These are phyloP conservation scores for Aurelia sp. DNA, from an alignment of 30 jellyfish, hydroid and myxozoan species.

Conservation along the genomic window DNA sequence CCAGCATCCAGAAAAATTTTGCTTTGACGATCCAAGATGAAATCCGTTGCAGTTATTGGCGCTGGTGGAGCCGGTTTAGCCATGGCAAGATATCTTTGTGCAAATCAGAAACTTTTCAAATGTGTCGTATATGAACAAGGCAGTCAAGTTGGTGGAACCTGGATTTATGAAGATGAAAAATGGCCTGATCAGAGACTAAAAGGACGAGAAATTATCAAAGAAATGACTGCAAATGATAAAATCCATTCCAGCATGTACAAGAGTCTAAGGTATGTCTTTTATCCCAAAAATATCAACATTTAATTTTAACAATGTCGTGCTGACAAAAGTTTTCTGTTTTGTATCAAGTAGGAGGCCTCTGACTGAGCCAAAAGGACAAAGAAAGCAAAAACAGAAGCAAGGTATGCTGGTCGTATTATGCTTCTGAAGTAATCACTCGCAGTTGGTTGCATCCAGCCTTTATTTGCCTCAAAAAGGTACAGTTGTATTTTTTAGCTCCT, in stretches of 20 bases:
- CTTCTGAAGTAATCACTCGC: too few species aligned
- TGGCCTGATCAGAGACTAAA: not conserved
- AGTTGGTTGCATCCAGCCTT: too few species aligned
- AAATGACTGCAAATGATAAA: constrained; percentile 2
- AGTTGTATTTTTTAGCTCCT: too few species aligned
- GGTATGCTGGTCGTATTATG: too few species aligned
- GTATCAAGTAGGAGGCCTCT: too few species aligned
- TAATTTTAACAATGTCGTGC: too few species aligned
- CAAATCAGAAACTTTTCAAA: constrained; percentile 28
- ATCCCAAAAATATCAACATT: not conserved
- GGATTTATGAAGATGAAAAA: constrained; percentile 66
- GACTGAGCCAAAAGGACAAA: too few species aligned
- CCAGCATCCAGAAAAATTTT: too few species aligned
- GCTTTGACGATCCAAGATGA: constrained; percentile 25
- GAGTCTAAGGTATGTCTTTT: constrained; percentile 57
- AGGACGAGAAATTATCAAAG: not conserved
- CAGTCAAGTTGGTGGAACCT: constrained; percentile 82
- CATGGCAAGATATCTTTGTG: constrained; percentile 76
- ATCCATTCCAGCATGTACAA: constrained; percentile 79
- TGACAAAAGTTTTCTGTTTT: too few species aligned
- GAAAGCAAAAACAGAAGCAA: too few species aligned
- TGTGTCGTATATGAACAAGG: constrained; percentile 73
- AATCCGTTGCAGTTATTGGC: constrained; percentile 88
- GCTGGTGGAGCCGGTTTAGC: constrained; percentile 97
- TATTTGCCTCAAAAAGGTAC: too few species aligned